phyloP scores from a whole-genome alignment of 2,113 vertebrate genomes.

The Cyprinus carpio region DNA sequence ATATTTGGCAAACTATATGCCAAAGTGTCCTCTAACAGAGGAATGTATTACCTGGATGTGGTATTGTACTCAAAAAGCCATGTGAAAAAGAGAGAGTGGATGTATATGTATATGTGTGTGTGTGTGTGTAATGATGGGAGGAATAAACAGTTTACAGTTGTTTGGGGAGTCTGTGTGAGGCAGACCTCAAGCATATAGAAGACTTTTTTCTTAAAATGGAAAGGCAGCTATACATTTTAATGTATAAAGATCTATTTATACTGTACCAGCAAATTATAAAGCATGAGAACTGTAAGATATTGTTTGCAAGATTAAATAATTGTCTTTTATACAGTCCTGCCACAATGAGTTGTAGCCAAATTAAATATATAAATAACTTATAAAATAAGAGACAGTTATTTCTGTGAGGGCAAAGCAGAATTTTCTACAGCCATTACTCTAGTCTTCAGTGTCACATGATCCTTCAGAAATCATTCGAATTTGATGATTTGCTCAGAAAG shows the following conservation, averaged over 20 bases:
- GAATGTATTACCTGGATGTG: slow-evolving; percentile 13
- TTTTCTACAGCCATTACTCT: not conserved
- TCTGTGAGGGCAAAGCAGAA: not conserved
- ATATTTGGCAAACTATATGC: slow-evolving; percentile 18
- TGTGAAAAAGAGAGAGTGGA: not conserved
- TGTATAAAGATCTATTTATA: not conserved
- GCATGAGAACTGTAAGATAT: not conserved
- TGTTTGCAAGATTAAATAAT: not conserved
- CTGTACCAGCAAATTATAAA: not conserved
- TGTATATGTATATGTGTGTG: not conserved
- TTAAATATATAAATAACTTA: not conserved
- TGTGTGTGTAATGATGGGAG: slow-evolving; percentile 1
- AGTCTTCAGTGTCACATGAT: not conserved
- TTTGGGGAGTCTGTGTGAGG: slow-evolving; percentile 29
- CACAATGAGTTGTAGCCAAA: not conserved
- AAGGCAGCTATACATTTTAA: not conserved
- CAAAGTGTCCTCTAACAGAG: slow-evolving; percentile 1
- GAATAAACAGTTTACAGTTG: slow-evolving; percentile 36
- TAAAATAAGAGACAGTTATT: not conserved
- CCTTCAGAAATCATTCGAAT: not conserved
- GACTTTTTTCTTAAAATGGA: not conserved
- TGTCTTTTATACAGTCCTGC: not conserved
- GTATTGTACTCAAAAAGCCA: slow-evolving; percentile 8
- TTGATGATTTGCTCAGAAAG: not conserved
- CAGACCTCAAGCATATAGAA: slow-evolving; percentile 22